Base-by-base conservation (phyloP, 2,888 invertebrate genomes). In the Philaethria dido region DNA sequence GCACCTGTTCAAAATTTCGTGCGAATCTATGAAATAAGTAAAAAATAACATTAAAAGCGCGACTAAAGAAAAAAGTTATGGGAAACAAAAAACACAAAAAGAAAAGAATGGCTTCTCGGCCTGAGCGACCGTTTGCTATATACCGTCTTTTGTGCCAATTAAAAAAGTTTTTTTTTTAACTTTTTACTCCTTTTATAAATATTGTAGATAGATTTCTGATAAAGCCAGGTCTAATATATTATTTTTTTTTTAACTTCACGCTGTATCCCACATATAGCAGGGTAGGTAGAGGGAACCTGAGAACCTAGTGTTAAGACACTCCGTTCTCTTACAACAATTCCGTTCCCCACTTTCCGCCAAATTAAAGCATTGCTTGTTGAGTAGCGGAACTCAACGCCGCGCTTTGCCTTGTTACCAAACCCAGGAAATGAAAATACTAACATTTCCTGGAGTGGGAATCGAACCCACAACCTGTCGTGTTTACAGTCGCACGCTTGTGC, bases 131-230 rank as follows among this genome's bases (percentile, higher is more conserved):
- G 82, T 86, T 80, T 84, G 83, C 83, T 85, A 86, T 87, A 84
- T 80, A 80, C 80, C 74, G 84, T 88, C 89, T 88, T 88, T 91
- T 92, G 89, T 92, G 91, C 89, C 90, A 91, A 91, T 91, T 92
- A 90, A 86, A 80, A 85, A 81, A 80, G 79, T 76, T 77, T 81
- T 81, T 77, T 81, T 81, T 83, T 80, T 74, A 75, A 76, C 78
- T 75, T 81, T 85, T 85, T 82, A 79, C 65, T 57, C 70, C 62
- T 72, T 75, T 82, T 80, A 73, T 77, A 72, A 78, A 77, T 82
- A 80, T 82, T 80, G 80, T 75, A 73, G 72, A 80, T 86, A 86
- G 88, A 88, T 76, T 79, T 82, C 79, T 79, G 79, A 81, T 84
- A 74, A 68, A 72, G 11, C 2, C 11, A 29, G 16, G 16, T 29